phyloP scores from a whole-genome alignment of 1,140 invertebrate species.

The Bathynomus jamesi region DNA sequence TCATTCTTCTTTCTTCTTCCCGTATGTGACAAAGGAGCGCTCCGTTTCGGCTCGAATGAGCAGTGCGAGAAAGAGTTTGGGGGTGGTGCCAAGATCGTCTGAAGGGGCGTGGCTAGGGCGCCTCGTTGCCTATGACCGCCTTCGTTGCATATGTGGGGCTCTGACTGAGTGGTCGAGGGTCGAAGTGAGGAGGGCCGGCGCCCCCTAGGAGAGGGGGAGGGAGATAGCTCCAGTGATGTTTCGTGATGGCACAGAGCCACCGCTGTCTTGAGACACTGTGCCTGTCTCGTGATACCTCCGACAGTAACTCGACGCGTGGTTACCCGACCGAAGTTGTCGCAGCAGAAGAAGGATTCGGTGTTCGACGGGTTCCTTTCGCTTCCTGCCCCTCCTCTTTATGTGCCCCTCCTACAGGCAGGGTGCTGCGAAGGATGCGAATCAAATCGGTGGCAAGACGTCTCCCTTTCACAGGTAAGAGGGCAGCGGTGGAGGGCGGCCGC shows the following conservation, averaged over 20 bases:
- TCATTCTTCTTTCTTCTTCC: neutral
- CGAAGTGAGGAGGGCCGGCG: neutral
- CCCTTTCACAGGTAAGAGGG: neutral
- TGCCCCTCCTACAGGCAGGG: neutral
- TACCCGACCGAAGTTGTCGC: neutral
- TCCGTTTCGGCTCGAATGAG: neutral
- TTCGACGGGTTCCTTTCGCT: neutral
- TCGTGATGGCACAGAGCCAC: neutral
- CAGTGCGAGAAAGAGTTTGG: neutral
- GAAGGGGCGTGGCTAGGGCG: neutral
- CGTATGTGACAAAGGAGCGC: neutral
- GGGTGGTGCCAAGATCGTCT: neutral
- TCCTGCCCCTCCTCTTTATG: neutral
- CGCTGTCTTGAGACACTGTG: neutral
- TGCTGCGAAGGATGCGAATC: neutral
- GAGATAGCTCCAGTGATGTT: neutral
- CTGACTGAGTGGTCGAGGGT: neutral
- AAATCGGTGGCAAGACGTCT: neutral
- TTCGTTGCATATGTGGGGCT: neutral
- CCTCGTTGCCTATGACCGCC: neutral
- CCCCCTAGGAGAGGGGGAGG: neutral
- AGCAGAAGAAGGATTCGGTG: neutral
- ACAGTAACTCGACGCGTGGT: neutral
- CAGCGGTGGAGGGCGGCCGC: neutral
- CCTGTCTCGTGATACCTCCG: neutral